phyloP scores from a whole-genome alignment of 1,140 invertebrate genomes.

The Listronotus bonariensis region DNA sequence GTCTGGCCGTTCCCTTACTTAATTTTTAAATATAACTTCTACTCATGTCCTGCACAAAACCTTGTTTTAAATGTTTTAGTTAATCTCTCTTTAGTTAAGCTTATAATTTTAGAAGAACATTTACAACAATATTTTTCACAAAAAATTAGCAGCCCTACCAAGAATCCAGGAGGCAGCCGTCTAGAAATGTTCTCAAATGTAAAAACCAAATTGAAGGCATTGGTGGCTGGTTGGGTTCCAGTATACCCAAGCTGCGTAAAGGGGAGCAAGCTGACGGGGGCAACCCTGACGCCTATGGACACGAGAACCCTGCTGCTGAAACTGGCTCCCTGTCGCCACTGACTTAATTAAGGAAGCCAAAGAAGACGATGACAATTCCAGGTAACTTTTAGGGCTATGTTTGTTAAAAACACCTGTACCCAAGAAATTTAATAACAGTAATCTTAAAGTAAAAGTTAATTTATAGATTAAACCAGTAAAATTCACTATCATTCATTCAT shows the following conservation, averaged over 20 bases:
- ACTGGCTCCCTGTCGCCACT: conserved; percentile 53
- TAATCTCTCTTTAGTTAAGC: no score
- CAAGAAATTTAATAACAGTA: background rate
- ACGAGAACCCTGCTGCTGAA: conserved; percentile 54
- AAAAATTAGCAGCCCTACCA: conserved; percentile 60
- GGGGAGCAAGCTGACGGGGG: conserved; percentile 54
- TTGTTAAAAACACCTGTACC: background rate
- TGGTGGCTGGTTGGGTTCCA: conserved; percentile 77
- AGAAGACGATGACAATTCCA: conserved; percentile 82
- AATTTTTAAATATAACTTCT: no score
- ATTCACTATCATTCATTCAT: no score
- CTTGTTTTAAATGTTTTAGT: no score
- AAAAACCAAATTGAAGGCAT: conserved; percentile 80
- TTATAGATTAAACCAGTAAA: no score
- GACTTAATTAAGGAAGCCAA: conserved; percentile 58
- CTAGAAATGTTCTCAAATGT: conserved; percentile 80
- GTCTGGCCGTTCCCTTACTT: no score
- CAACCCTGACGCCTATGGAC: conserved; percentile 46
- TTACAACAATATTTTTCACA: no score
- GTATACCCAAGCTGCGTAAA: conserved; percentile 72
- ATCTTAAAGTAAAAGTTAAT: no score
- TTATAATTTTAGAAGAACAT: no score
- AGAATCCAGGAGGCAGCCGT: conserved; percentile 65
- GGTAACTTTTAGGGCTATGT: conserved; percentile 57
- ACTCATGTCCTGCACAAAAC: no score